phyloP scores from a whole-genome alignment of 2,113 vertebrate genomes.

The Columba janthina region DNA sequence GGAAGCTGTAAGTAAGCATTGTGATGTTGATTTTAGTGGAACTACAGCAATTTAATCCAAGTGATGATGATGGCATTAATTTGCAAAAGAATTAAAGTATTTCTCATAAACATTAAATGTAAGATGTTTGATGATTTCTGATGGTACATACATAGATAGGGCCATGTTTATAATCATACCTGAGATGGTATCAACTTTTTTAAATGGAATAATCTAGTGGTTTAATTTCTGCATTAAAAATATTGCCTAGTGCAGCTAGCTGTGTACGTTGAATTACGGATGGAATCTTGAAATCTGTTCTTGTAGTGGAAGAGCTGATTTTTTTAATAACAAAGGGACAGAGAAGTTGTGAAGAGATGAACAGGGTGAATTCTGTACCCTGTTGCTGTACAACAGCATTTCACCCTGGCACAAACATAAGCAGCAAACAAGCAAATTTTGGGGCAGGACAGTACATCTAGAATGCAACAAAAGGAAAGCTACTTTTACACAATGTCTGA shows the following conservation, averaged over 20 bases:
- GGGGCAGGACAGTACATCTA: not conserved
- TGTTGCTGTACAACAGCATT: not conserved
- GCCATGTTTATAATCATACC: not conserved
- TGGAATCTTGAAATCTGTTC: not conserved
- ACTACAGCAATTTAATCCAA: not conserved
- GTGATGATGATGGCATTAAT: not conserved
- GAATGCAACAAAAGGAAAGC: not conserved
- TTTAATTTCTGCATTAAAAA: not conserved
- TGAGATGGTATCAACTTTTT: not conserved
- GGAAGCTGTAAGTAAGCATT: not conserved
- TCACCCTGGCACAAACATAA: not conserved
- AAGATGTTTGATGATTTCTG: not conserved
- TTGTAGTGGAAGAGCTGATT: not conserved
- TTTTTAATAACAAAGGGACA: not conserved
- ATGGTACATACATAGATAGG: fast-evolving
- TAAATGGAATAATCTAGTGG: not conserved
- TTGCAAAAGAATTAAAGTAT: not conserved
- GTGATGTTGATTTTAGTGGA: not conserved
- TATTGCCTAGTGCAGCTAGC: not conserved
- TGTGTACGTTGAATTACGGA: not conserved
- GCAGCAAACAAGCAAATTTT: not conserved
- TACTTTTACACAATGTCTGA: not conserved
- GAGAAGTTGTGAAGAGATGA: not conserved
- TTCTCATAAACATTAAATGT: not conserved
- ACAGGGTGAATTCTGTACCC: not conserved